Evolutionary conservation across 2,797 vertebrate genomes (phyloP).

Genomic region (Denticeps clupeoides): DNA sequence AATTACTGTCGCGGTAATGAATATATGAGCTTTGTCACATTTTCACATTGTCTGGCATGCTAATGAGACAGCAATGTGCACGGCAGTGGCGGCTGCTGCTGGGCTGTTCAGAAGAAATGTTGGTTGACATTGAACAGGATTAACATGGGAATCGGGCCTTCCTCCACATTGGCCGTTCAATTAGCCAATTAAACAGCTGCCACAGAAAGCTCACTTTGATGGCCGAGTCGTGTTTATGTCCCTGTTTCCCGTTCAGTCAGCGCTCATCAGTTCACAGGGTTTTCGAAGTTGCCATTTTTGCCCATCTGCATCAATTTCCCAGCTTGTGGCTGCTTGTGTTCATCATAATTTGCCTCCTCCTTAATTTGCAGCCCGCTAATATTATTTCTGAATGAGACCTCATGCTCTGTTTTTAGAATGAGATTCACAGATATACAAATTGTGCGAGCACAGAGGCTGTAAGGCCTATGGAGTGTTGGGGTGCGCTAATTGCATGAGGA

Average conservation of each 20-base stretch:
- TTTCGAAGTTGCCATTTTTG: too few species aligned
- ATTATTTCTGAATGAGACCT: too few species aligned
- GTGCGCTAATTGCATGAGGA: not conserved
- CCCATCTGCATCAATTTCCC: too few species aligned
- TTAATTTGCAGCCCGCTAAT: too few species aligned
- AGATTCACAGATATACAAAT: too few species aligned
- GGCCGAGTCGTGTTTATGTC: not conserved
- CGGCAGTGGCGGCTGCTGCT: constrained; percentile 10
- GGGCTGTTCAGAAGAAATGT: constrained; percentile 40
- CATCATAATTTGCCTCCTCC: too few species aligned
- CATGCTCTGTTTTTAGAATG: too few species aligned
- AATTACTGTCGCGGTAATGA: constrained; percentile 40
- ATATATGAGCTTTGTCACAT: constrained; percentile 31
- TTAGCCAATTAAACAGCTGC: constrained; percentile 16
- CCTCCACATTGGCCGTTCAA: constrained; percentile 16
- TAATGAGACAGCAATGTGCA: constrained; percentile 34
- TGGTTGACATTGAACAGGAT: constrained; percentile 62
- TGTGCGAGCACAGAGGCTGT: too few species aligned
- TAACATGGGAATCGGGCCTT: constrained; percentile 26
- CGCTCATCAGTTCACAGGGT: too few species aligned
- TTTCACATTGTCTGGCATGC: constrained; percentile 28
- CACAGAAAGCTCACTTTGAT: constrained; percentile 9
- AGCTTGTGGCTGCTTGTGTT: constrained; percentile 8
- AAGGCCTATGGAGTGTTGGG: constrained; percentile 5
- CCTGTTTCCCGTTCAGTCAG: not conserved